Base-by-base conservation (phyloP, 2,888 invertebrate species). In the Harpalus rufipes region DNA sequence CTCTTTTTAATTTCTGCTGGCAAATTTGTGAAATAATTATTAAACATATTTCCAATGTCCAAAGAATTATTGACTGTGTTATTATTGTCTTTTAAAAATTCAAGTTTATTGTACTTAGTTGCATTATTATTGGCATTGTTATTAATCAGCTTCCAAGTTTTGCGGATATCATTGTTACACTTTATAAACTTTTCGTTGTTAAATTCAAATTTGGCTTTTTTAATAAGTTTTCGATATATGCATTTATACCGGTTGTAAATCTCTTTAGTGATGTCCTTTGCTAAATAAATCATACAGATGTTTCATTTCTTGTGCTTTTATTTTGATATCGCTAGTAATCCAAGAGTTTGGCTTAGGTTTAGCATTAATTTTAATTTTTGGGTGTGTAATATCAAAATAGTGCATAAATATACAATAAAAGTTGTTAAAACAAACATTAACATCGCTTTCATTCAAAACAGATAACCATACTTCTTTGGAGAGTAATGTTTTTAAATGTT, bases 31-130 rank as follows among this genome's bases (percentile, higher is more conserved):
- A 59, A 59, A 59, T 59, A 59, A 16, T 59, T 59, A 8, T 59
- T 59, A 59, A 59, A 16, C 59, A 59, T 59, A 14, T 59, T 59
- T 14, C n/a, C 59, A 8, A 59, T 59, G 16, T 59, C 59, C 1
- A 16, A 1, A n/a, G 59, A 7, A 16, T 59, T 14, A 16, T 14
- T 59, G 5, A 16, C 59, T 14, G 7, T 59, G 10, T 59, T 14
- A 16, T 18, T 59, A 12, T 14, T 7, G 3, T 59, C 7, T 59
- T 59, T 59, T 59, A 59, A 7, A 59, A 32, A 32, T 32, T 32
- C 32, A 32, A 32, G 32, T 32, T 32, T 32, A 32, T 32, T 32
- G 12, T 56, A 56, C 3, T 56, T 56, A 8, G 3, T 56, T 56
- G 56, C 3, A 56, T 56, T 56, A 32, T 3, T 32, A 32, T 6